These are phyloP conservation scores for Dicrostonyx torquatus DNA, from an alignment of 2,797 vertebrate genomes.

Conservation along the genomic window DNA sequence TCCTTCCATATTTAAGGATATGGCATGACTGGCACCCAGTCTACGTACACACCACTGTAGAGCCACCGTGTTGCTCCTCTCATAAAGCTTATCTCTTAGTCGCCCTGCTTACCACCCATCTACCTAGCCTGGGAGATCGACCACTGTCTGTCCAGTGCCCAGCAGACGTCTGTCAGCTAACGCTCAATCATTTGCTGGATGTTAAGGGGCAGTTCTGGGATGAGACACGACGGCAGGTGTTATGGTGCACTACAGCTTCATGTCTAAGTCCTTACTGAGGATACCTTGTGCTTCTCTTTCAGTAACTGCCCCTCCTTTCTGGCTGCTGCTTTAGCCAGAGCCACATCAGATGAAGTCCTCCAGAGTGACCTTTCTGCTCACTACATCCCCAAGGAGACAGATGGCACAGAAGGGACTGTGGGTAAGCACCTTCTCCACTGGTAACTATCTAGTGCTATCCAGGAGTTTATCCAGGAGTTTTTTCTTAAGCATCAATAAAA, in stretches of 20 bases:
- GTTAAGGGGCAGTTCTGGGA: constrained; percentile 22
- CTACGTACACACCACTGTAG: neutral
- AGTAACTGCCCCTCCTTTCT: constrained; percentile 95
- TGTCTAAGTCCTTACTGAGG: constrained; percentile 66
- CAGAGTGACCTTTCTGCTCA: constrained; percentile 94
- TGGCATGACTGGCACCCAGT: neutral
- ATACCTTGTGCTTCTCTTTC: constrained; percentile 75
- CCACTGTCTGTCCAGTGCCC: neutral
- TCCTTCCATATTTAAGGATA: neutral
- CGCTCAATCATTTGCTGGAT: neutral
- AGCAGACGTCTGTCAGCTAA: neutral
- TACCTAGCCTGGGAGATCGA: neutral
- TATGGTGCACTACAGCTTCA: neutral
- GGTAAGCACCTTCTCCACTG: constrained; percentile 87
- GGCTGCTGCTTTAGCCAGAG: constrained; percentile 95
- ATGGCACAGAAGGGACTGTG: constrained; percentile 92
- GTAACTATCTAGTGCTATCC: constrained; percentile 1
- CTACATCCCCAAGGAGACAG: constrained; percentile 90
- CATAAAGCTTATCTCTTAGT: neutral
- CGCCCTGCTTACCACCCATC: constrained; percentile 3
- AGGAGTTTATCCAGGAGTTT: neutral
- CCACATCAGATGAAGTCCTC: constrained; percentile 94
- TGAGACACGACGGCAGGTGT: neutral
- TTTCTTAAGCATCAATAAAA: constrained; percentile 37
- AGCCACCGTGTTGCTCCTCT: neutral